Percentiles rank a stretch among this genome's conserved stretches.
Conservation (phyloP, 2,888 invertebrate genomes). For the Drosophila suboccidentalis region DNA sequence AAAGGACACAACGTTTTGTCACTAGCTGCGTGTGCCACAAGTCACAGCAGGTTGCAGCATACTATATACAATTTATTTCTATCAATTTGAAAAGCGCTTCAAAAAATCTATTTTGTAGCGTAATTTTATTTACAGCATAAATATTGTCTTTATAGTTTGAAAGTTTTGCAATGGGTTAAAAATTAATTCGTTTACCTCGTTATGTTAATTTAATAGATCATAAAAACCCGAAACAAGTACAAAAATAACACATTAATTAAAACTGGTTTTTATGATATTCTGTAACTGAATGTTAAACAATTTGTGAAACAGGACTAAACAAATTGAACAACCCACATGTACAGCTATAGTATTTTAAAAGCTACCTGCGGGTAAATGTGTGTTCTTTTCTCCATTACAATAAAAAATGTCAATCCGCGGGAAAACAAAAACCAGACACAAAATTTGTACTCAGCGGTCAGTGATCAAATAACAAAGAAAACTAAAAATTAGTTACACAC, state of each 20-base stretch:
- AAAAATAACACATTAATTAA: neutral
- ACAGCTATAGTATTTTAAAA: constrained; percentile 7
- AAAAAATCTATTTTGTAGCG: neutral
- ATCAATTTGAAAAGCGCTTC: neutral
- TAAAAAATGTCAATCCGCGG: constrained; percentile 10
- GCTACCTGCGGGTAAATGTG: neutral
- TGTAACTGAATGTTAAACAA: neutral
- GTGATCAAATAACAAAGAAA: constrained; percentile 42
- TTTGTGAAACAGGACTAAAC: constrained; percentile 3
- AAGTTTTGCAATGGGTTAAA: neutral
- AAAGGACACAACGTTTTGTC: neutral
- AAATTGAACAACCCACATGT: neutral
- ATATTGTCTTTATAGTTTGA: too few relatives aligned
- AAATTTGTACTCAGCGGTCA: constrained; percentile 20
- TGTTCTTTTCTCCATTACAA: neutral
- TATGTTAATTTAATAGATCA: neutral
- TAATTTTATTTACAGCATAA: too few relatives aligned
- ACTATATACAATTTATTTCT: neutral
- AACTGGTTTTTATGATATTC: neutral
- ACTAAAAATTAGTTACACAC: neutral
- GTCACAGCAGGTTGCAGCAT: neutral
- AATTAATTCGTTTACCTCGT: neutral
- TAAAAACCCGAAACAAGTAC: neutral
- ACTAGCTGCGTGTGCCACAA: neutral
- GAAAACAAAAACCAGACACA: constrained; percentile 1